Evolutionary conservation across 2,888 invertebrate species (phyloP).

Genomic region (Gryllus longicercus): DNA sequence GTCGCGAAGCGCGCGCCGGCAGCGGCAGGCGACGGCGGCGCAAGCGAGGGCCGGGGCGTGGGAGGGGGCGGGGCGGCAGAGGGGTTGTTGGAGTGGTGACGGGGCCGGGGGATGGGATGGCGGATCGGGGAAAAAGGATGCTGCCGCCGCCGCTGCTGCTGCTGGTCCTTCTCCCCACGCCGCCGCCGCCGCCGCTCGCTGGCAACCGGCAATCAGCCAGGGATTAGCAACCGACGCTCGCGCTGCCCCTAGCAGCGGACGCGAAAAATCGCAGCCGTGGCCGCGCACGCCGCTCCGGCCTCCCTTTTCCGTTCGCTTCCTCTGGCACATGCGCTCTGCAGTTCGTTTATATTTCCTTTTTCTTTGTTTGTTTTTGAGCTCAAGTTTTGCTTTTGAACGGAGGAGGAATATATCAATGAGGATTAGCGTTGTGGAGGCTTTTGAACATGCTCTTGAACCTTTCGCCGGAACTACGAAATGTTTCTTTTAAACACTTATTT

Average conservation of each 20-base stretch:
- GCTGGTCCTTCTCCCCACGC: too few relatives aligned
- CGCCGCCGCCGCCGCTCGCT: neutral
- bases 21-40: neutral
- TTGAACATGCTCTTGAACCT: too few relatives aligned
- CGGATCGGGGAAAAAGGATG: too few relatives aligned
- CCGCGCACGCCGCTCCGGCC: neutral
- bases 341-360: too few relatives aligned
- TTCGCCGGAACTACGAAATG: too few relatives aligned
- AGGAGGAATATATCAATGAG: too few relatives aligned
- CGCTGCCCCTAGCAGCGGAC: neutral
- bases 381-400: too few relatives aligned
- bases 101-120: neutral
- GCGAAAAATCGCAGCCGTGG: constrained; percentile 3
- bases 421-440: too few relatives aligned
- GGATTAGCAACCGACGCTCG: constrained; percentile 1
- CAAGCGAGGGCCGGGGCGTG: neutral
- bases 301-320: neutral
- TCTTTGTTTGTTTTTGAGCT: too few relatives aligned
- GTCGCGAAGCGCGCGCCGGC: neutral
- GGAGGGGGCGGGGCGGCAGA: neutral
- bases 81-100: neutral
- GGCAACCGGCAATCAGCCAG: constrained; percentile 6
- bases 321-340: neutral
- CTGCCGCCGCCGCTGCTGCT: too few relatives aligned
- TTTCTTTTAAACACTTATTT: too few relatives aligned